These are phyloP conservation scores for Zophobas morio DNA, from an alignment of 1,140 invertebrate species.

Conservation along the genomic window DNA sequence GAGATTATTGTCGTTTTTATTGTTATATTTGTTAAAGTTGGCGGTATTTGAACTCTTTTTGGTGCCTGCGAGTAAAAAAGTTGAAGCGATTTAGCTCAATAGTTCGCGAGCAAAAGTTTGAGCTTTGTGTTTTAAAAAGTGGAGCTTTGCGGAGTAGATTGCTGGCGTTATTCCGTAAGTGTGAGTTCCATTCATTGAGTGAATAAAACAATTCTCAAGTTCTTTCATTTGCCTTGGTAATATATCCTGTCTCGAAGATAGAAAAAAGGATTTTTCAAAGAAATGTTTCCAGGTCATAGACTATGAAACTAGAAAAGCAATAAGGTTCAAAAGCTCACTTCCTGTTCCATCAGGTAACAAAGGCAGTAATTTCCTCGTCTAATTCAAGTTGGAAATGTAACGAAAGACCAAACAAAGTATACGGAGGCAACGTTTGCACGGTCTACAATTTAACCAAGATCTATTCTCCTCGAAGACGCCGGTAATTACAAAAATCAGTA, in stretches of 20 bases:
- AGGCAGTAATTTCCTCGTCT: constrained; percentile 51
- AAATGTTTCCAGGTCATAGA: constrained; percentile 41
- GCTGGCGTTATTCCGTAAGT: too few relatives aligned
- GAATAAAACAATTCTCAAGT: background rate
- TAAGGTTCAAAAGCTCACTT: constrained; percentile 50
- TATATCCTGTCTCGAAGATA: constrained; percentile 12
- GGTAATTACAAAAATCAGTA: constrained; percentile 46
- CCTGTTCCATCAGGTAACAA: constrained; percentile 49
- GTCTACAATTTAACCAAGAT: constrained; percentile 28
- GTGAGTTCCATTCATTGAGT: background rate
- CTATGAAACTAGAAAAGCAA: constrained; percentile 46
- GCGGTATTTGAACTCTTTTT: too few relatives aligned
- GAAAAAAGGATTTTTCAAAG: constrained; percentile 34
- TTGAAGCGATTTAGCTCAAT: too few relatives aligned
- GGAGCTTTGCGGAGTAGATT: too few relatives aligned
- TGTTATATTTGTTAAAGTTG: too few relatives aligned
- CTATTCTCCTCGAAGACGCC: constrained; percentile 31
- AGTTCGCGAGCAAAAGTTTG: too few relatives aligned
- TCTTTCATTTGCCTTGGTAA: constrained; percentile 29
- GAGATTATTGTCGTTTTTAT: too few relatives aligned
- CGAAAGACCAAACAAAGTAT: constrained; percentile 48
- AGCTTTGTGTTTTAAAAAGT: too few relatives aligned
- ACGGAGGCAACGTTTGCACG: constrained; percentile 23
- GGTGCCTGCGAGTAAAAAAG: too few relatives aligned
- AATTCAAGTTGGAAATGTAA: constrained; percentile 49